phyloP scores from a whole-genome alignment of 2,797 vertebrate genomes.

The Pseudochromis fuscus region DNA sequence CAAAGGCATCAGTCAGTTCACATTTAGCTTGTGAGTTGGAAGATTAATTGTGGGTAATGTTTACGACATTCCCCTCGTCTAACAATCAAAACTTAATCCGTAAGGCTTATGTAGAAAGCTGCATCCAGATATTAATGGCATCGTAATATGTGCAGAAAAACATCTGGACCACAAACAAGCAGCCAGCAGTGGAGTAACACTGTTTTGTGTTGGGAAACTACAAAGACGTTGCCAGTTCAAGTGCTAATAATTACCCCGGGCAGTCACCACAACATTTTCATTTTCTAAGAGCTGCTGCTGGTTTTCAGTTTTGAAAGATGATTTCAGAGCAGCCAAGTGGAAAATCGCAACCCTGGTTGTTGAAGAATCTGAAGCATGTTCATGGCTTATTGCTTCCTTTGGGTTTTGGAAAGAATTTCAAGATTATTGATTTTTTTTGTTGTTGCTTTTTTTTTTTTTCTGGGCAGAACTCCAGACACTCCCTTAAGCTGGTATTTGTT shows the following conservation, averaged over 20 bases:
- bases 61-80: slow-evolving; percentile 15
- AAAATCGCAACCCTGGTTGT: slow-evolving; percentile 60
- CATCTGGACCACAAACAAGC: slow-evolving; percentile 13
- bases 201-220: slow-evolving; percentile 3
- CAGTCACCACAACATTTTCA: slow-evolving; percentile 3
- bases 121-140: not conserved
- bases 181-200: slow-evolving; percentile 7
- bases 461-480: slow-evolving; percentile 25
- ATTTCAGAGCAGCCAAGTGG: slow-evolving; percentile 40
- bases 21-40: slow-evolving; percentile 36
- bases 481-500: slow-evolving; percentile 30
- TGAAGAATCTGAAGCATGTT: slow-evolving; percentile 26
- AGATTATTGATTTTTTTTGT: too few relatives aligned
- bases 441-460: not conserved
- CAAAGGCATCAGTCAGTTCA: slow-evolving; percentile 11
- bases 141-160: not conserved
- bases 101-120: slow-evolving; percentile 1
- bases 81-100: not conserved
- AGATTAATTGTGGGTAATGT: slow-evolving; percentile 30
- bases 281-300: slow-evolving; percentile 10
- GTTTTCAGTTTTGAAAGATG: slow-evolving; percentile 17
- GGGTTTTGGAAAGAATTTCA: slow-evolving; percentile 24
- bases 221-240: slow-evolving; percentile 3
- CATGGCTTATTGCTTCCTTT: slow-evolving; percentile 27
- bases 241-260: slow-evolving; percentile 8